Conservation (phyloP, 2,888 invertebrate genomes). For the Ommatoiulus sabulosus region DNA sequence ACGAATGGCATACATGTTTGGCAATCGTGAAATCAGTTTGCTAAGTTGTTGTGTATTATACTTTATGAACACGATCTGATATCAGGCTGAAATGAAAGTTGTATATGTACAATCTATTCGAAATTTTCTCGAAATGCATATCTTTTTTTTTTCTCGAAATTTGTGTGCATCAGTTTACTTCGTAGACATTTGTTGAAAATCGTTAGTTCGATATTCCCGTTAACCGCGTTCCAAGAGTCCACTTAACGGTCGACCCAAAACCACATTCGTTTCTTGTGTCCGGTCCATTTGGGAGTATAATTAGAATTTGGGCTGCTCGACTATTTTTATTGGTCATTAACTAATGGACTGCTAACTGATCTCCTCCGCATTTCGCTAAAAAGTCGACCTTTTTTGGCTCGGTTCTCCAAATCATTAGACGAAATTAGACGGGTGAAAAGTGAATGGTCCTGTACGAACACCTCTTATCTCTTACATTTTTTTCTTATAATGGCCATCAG, state of each 20-base stretch:
- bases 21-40: too few relatives aligned
- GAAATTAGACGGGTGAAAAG: not conserved
- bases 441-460: not conserved
- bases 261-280: not conserved
- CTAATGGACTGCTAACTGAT: conserved; percentile 32
- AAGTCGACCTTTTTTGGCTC: not conserved
- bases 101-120: too few relatives aligned
- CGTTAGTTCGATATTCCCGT: not conserved
- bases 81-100: too few relatives aligned
- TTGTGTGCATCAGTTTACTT: too few relatives aligned
- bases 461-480: conserved; percentile 20
- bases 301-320: not conserved
- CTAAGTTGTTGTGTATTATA: too few relatives aligned
- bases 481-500: conserved; percentile 28
- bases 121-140: too few relatives aligned
- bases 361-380: not conserved
- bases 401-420: conserved; percentile 10
- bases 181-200: not conserved
- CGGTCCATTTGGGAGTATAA: conserved; percentile 2
- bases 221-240: not conserved
- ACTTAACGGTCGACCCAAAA: not conserved
- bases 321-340: conserved; percentile 25
- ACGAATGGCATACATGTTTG: too few relatives aligned
- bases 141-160: too few relatives aligned
- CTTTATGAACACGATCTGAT: too few relatives aligned